Evolutionary conservation across 2,797 vertebrate genomes (phyloP), one percentile per base, ranked within the genome.

Genomic region (Danio albolineatus): DNA sequence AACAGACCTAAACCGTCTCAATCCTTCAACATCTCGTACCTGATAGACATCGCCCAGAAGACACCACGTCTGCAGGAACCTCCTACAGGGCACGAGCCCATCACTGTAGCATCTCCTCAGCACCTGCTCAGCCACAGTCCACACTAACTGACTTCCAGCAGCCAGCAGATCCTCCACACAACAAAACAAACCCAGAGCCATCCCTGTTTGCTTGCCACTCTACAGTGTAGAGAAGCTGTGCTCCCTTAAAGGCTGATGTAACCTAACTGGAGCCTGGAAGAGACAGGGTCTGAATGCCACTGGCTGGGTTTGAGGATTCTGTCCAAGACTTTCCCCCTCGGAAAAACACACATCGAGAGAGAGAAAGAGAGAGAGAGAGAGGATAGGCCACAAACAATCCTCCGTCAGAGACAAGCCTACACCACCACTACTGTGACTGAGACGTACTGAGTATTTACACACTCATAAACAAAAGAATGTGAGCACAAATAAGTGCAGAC

Each of bases 91-190:
- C 85, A 95, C 90, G 85, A 96, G 86, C 82, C 96, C 91, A 21
- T 91, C 93, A 0, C 90, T 88, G 87, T 94, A 97, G 95, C 97
- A 98, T 36, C 95, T 92, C 87, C 95, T 93, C 85, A 97, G 86
- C 65, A 95, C 94, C 56, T 96, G 93, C 81, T 96, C 95, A 0
- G 95, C 92, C 92, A 97, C 81, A 73, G 93, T 95, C 96, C 98
- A 98, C 51, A 95, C 89, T 36, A 97, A 90, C 89, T 96, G 95
- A 89, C 96, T 92, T 64, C 96, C 92, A 39, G 94, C 92, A 54
- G 95, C 94, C 61, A 98, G 92, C 89, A 97, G 85, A 83, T 98
- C 96, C 81, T 97, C 97, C 85, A 96, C 91, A 4, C 97, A 96
- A 17, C 94, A 96, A 86, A 94, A 93, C 77, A 96, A 91, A 81